These are phyloP conservation scores for Esox lucius DNA, from an alignment of 2,797 vertebrate genomes.

Conservation along the genomic window DNA sequence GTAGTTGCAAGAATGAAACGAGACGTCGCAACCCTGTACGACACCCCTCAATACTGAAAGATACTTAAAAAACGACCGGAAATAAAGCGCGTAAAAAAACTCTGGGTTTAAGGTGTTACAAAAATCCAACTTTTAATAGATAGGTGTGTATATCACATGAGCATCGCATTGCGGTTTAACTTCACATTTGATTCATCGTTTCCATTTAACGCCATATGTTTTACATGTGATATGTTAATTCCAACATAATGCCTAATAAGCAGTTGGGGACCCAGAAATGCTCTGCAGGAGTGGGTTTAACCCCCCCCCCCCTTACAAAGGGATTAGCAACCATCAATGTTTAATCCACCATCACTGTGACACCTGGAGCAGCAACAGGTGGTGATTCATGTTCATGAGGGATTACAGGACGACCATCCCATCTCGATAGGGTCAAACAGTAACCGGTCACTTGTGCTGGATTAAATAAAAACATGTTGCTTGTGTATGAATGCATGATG, in stretches of 20 bases:
- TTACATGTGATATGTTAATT: neutral
- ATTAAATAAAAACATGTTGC: neutral
- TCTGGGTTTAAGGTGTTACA: too few relatives aligned
- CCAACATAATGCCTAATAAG: neutral
- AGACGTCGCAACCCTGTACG: too few relatives aligned
- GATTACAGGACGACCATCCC: conserved; percentile 10
- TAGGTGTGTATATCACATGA: too few relatives aligned
- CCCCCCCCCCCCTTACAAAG: neutral
- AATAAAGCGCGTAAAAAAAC: too few relatives aligned
- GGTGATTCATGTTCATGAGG: conserved; percentile 18
- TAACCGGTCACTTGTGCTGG: conserved; percentile 8
- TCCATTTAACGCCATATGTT: neutral
- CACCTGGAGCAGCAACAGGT: neutral
- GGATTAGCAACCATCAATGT: neutral
- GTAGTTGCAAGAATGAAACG: too few relatives aligned
- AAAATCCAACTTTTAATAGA: too few relatives aligned
- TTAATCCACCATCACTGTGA: conserved; percentile 26
- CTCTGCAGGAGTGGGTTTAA: neutral
- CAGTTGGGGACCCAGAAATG: neutral
- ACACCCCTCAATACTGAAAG: too few relatives aligned
- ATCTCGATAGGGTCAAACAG: neutral
- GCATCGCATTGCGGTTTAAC: too few relatives aligned
- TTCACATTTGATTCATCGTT: too few relatives aligned
- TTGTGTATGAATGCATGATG: neutral
- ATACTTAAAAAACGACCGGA: too few relatives aligned